phyloP scores from a whole-genome alignment of 2,888 invertebrate genomes.

The Copidosoma aretas region DNA sequence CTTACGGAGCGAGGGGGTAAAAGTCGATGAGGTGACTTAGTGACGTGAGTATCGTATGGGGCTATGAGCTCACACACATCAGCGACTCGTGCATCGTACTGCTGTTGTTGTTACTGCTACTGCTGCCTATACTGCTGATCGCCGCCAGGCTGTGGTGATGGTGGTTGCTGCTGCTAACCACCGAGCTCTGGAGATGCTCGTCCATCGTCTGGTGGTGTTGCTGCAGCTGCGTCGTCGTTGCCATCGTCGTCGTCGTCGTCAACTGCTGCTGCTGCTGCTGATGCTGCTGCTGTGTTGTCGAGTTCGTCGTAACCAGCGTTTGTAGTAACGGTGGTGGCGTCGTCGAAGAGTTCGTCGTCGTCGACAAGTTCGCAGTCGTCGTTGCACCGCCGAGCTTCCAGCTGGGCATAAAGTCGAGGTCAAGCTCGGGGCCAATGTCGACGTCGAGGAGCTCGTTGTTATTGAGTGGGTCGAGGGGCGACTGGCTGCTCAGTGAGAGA shows the following conservation, averaged over 20 bases:
- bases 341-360: conserved; percentile 23
- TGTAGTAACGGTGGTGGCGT: conserved; percentile 19
- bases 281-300: conserved; percentile 47
- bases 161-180: conserved; percentile 41
- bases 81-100: conserved; percentile 59
- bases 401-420: conserved; percentile 69
- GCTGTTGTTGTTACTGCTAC: conserved; percentile 35
- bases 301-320: conserved; percentile 39
- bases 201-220: conserved; percentile 31
- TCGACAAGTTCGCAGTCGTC: conserved; percentile 57
- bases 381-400: conserved; percentile 63
- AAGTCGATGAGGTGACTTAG: conserved; percentile 61
- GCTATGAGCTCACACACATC: conserved; percentile 62
- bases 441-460: conserved; percentile 77
- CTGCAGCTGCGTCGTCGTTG: conserved; percentile 39
- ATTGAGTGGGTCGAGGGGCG: conserved; percentile 81
- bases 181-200: conserved; percentile 38
- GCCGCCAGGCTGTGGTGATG: conserved; percentile 38
- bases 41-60: conserved; percentile 57
- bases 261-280: conserved; percentile 43
- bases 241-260: too few species aligned
- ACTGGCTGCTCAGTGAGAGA: conserved; percentile 83
- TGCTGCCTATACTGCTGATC: conserved; percentile 39
- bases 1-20: conserved; percentile 54
- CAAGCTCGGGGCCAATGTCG: conserved; percentile 69